These are phyloP conservation scores for Rhizoglyphus robini DNA, from an alignment of 1,140 invertebrate genomes.

Conservation along the genomic window DNA sequence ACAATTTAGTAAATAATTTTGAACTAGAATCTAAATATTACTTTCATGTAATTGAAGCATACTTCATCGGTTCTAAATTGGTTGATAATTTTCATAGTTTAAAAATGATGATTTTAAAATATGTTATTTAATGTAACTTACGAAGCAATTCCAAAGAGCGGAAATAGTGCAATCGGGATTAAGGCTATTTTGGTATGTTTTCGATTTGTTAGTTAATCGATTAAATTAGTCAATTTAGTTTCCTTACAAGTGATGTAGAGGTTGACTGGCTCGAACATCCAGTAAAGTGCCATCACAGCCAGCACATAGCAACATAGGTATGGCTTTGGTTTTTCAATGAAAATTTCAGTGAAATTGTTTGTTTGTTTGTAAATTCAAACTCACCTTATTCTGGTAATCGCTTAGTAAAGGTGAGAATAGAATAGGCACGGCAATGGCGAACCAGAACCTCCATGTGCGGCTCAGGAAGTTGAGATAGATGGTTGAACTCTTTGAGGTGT, in stretches of 20 bases:
- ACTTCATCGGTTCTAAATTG: too few species aligned
- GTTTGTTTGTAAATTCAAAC: background rate
- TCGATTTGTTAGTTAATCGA: too few species aligned
- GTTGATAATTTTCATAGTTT: too few species aligned
- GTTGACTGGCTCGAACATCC: slow-evolving; percentile 50
- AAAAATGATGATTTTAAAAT: too few species aligned
- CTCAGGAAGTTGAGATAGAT: background rate
- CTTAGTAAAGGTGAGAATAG: background rate
- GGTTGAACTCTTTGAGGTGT: too few species aligned
- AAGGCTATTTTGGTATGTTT: too few species aligned
- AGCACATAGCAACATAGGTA: slow-evolving; percentile 27
- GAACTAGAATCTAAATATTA: too few species aligned
- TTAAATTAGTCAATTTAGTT: too few species aligned
- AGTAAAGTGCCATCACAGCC: slow-evolving; percentile 29
- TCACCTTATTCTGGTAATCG: slow-evolving; percentile 11
- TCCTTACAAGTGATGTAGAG: slow-evolving; percentile 44
- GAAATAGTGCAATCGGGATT: slow-evolving; percentile 68
- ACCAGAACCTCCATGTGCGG: slow-evolving; percentile 8
- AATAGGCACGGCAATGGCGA: slow-evolving; percentile 8
- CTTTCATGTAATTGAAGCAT: too few species aligned
- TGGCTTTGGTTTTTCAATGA: slow-evolving; percentile 16
- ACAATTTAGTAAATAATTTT: background rate
- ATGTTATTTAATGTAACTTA: too few species aligned
- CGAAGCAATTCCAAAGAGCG: slow-evolving; percentile 48
- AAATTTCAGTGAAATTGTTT: background rate